Evolutionary conservation across 2,113 vertebrate genomes (phyloP).

Genomic region (Rhabdomys dilectus): DNA sequence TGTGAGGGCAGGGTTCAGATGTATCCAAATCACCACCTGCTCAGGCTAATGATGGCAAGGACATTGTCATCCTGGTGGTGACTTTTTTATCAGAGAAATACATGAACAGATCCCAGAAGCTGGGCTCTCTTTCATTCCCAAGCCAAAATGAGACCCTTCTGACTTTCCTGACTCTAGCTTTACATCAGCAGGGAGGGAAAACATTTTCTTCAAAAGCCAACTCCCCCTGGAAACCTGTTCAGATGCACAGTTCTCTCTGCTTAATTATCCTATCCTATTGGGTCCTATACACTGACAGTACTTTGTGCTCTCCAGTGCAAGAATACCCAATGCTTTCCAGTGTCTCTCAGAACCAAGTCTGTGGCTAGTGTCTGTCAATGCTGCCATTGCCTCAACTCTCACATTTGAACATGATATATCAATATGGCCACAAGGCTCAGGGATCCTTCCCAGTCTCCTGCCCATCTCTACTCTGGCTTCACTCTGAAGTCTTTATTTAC

Average conservation of each 20-base stretch:
- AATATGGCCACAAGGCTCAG: rapidly evolving
- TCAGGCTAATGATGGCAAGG: background rate
- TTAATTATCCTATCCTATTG: background rate
- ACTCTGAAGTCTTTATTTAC: background rate
- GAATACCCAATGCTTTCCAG: background rate
- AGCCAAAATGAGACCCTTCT: background rate
- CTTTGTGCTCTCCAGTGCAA: background rate
- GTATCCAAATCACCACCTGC: background rate
- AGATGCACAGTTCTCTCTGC: background rate
- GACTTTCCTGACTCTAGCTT: background rate
- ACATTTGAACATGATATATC: no score
- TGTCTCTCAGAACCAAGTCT: background rate
- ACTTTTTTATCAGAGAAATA: no score
- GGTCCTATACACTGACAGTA: background rate
- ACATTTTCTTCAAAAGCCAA: background rate
- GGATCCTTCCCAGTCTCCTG: background rate
- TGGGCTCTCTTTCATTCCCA: background rate
- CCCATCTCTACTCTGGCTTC: background rate
- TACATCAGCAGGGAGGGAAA: background rate
- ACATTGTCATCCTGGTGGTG: background rate
- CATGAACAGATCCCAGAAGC: no score
- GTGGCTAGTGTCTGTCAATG: background rate
- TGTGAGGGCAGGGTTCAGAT: background rate
- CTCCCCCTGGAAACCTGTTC: background rate
- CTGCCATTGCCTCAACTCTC: background rate